Evolutionary conservation across 2,797 vertebrate species (phyloP), one percentile per base, ranked within the genome.

Genomic region (Glossophaga mutica): DNA sequence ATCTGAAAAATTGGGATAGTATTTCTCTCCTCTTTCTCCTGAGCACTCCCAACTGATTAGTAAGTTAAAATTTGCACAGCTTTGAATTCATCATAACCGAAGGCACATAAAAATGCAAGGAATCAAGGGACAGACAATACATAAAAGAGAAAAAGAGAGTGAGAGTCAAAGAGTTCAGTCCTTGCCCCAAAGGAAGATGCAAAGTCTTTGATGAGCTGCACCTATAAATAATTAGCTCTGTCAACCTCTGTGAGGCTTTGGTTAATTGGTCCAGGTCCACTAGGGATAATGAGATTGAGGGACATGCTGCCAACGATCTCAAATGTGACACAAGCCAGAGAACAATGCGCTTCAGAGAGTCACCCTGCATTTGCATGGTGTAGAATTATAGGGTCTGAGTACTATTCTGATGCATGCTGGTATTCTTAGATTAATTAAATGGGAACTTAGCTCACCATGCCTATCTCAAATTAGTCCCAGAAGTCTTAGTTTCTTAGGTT

Each of bases 181-280:
- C 22, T 86, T 34, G 55, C 14, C 44, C 87, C 67, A 94, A 95
- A 95, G 48, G 15, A 87, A 77, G 52, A 62, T 37, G 18, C 48
- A 78, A 79, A 84, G 84, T 19, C 50, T 90, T 91, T 94, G 93
- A 74, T 94, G 88, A 94, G 26, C 29, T 87, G 42, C 21, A 84
- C 79, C 37, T 93, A 79, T 90, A 93, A 93, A 93, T 94, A 91
- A 94, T 97, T 94, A 94, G 81, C 68, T 87, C 24, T 55, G 19
- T 32, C 82, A 92, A 2, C 50, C 48, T 78, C 77, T 67, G 34
- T 44, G 57, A 67, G 74, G 68, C 77, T 92, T 86, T 92, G 85
- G 57, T 34, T 68, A 88, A 74, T 55, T 48, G 68, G 37, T 65
- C 24, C 48, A 44, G 67, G n/a, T 68, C 79, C 70, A 59, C 50